Evolutionary conservation across 2,797 vertebrate species (phyloP).

Genomic region (Hydrolagus colliei): DNA sequence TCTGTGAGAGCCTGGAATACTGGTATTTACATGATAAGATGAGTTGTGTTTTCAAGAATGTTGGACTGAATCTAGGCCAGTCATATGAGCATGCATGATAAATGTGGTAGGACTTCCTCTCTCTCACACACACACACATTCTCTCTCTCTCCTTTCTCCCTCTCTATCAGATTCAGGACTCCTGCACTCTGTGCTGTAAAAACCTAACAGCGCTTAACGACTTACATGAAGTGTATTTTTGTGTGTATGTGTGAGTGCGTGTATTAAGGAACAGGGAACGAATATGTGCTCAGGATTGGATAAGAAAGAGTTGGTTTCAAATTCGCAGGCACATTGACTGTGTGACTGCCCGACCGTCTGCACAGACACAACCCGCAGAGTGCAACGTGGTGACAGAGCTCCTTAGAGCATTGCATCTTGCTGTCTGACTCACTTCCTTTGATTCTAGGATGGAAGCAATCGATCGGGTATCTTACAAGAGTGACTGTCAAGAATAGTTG

Average conservation of each 20-base stretch:
- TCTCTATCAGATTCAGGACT: too few species aligned
- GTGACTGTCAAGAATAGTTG: background rate
- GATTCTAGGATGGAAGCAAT: background rate
- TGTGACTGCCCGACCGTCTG: too few species aligned
- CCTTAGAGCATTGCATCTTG: background rate
- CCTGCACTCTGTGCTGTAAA: too few species aligned
- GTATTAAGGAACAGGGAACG: too few species aligned
- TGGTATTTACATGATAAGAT: background rate
- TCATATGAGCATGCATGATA: background rate
- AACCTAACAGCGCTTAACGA: too few species aligned
- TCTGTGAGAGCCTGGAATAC: background rate
- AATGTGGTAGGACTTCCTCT: background rate
- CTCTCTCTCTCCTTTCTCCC: too few species aligned
- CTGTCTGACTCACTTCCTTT: background rate
- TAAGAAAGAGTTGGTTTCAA: background rate
- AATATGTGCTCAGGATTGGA: too few species aligned
- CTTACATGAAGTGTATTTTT: background rate
- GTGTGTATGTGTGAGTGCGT: too few species aligned
- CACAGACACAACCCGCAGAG: background rate
- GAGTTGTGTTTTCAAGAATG: constrained; percentile 14
- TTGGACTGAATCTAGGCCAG: constrained; percentile 5
- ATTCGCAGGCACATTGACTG: background rate
- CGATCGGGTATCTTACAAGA: background rate
- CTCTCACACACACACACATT: too few species aligned
- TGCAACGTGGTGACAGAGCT: background rate